phyloP scores from a whole-genome alignment of 2,113 vertebrate species.

The Brachypteracias leptosomus region DNA sequence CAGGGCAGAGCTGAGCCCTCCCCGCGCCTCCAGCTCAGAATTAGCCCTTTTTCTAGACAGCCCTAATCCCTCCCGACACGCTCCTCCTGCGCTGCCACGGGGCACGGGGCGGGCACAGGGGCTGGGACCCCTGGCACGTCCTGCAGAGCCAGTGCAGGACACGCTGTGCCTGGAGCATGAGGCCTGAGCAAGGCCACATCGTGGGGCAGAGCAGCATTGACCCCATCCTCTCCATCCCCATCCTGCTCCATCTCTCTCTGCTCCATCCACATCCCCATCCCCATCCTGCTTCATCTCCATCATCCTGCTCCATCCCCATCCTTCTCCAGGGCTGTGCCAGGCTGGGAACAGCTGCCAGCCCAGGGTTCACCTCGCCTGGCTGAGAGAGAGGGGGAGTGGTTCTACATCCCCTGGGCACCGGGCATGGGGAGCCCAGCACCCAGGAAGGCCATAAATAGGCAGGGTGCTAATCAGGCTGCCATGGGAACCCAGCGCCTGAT shows the following conservation, averaged over 20 bases:
- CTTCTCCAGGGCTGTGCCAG: not conserved
- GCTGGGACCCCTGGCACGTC: accelerated
- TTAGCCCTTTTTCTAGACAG: not conserved
- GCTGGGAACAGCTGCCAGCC: not conserved
- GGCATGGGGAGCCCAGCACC: not conserved
- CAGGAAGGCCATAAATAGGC: not conserved
- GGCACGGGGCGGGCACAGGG: accelerated
- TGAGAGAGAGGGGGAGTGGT: not conserved
- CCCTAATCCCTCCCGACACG: not conserved
- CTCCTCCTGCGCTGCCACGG: not conserved
- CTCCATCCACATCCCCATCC: not conserved
- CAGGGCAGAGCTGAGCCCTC: not conserved
- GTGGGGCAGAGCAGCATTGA: not conserved
- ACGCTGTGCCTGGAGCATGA: not conserved
- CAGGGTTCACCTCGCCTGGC: accelerated
- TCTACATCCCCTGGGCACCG: not conserved
- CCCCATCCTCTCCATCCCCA: not conserved
- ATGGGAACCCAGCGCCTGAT: constrained; percentile 18
- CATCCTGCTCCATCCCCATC: not conserved
- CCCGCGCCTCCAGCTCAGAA: not conserved
- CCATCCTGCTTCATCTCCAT: not conserved
- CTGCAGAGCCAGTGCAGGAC: not conserved
- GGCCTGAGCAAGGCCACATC: not conserved
- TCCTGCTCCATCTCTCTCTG: not conserved
- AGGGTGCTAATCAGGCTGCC: not conserved